Base-by-base conservation (phyloP, 2,888 invertebrate genomes). In the Electrophaes corylata region DNA sequence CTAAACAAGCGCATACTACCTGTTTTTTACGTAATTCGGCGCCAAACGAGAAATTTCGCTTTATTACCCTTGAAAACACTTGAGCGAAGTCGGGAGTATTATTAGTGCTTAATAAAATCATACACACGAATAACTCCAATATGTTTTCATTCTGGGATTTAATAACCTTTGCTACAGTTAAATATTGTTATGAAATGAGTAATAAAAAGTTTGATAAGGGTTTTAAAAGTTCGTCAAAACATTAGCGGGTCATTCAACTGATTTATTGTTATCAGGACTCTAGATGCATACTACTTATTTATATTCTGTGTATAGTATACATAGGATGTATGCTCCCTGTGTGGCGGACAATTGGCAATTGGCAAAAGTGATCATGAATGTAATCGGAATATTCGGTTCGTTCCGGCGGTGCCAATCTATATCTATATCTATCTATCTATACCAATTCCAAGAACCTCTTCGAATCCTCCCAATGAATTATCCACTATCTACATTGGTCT, bases 51-150 rank as follows among this genome's bases (percentile, higher is more conserved):
- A 54, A 55, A 47, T 57, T 59, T 45, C 29, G 12, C 33, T 37
- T 53, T 57, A 62, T 58, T 65, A 61, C 39, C 43, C 51, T 60
- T 50, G 39, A 63, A 50, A 56, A 58, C 49, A 50, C 67, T 67
- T 60, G 51, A 62, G 55, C 20, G 40, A 58, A 64, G 33, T 52
- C 46, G 58, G 54, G 56, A 50, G 53, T 57, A 63, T 59, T 65
- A 65, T 67, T 62, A 64, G 60, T 55, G 41, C 43, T 57, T 67
- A 67, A 65, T 57, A 47, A 57, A 65, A 67, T 67, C 57, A 67
- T 65, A 56, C 62, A 48, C 60, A 23, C 60, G 67, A 65, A 57
- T 64, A 57, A 64, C 53, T 64, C 40, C 53, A 46, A 47, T 57
- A 62, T 43, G 41, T 26, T 33, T 46, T 50, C 20, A 43, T 31